Percentiles rank a stretch among this genome's conserved stretches.
phyloP scores from a whole-genome alignment of 2,113 vertebrate species.

The Eidolon helvum region DNA sequence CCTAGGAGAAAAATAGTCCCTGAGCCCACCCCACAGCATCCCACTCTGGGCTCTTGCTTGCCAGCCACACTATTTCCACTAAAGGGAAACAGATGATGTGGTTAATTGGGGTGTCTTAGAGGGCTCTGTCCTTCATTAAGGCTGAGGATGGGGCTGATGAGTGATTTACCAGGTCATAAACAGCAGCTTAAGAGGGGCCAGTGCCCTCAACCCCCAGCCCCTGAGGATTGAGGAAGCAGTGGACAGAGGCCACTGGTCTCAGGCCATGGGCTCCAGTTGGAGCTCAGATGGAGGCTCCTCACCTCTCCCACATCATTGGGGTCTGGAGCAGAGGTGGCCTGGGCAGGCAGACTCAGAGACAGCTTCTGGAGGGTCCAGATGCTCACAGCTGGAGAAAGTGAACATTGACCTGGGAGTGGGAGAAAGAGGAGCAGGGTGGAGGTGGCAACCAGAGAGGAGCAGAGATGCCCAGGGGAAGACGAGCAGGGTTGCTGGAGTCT shows the following conservation, averaged over 20 bases:
- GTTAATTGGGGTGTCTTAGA: conserved; percentile 32
- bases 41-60: not conserved
- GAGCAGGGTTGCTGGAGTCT: not conserved
- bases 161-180: conserved; percentile 52
- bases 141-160: not conserved
- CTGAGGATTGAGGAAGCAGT: not conserved
- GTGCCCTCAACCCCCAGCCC: not conserved
- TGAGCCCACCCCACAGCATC: not conserved
- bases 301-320: not conserved
- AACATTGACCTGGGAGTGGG: not conserved
- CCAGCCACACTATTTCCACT: not conserved
- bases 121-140: conserved; percentile 44
- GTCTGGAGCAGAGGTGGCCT: not conserved
- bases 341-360: not conserved
- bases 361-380: not conserved
- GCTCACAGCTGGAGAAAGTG: conserved; percentile 35
- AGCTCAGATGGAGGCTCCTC: not conserved
- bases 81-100: conserved; percentile 63
- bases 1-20: not conserved
- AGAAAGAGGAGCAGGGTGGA: not conserved
- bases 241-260: not conserved
- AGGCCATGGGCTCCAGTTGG: not conserved
- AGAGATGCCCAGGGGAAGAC: not conserved
- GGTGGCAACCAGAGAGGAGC: not conserved
- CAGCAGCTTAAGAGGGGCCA: not conserved